Base-by-base conservation (phyloP, 2,113 vertebrate species). In the Psammodynastes pulverulentus region DNA sequence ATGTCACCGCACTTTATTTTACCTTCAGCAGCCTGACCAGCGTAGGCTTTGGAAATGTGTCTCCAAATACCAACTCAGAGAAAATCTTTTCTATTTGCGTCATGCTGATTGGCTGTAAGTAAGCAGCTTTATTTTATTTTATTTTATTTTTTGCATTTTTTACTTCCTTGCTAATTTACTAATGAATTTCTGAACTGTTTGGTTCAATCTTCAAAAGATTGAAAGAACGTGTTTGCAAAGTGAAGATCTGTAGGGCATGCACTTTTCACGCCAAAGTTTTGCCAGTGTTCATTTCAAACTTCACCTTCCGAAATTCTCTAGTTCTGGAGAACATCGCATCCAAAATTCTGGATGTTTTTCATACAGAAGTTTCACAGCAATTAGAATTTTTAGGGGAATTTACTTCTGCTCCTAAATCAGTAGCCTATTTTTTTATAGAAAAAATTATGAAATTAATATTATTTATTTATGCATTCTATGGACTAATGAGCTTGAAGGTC, bases 101-200 rank as follows among this genome's bases (percentile, higher is more conserved):
- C 97, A 99, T 99, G 99, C 95, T 99, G 97, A 99, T 99, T 96
- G 99, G 99, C 96, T 99, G 99, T 99, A 98, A 99, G 99, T 99
- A 96, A 95, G 90, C 94, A 93, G 19, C 19, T 0, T 91, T 67
- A 29, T 26, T 62, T 62, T 12, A 10, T 10, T 6, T 48, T 48
- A 0, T 48, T 49, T 46, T 46, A 5, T 1, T 15, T 51, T 91
- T 95, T 86, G 5, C 72, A 79, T 79, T 93, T 88, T 88, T 87
- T 7, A 9, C 2, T 29, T 9, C 26, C 51, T 90, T 67, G 87
- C 45, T 58, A 67, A 26, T 29, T 58, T 51, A 93, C 91, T 79
- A 95, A 95, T 92, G 51, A 9, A 19, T 10, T 93, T 91, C 92
- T 86, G 53, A 45, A 86, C 62, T 56, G 90, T 86, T 46, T 91